phyloP scores from a whole-genome alignment of 1,140 invertebrate species.

The Wiebesia pumilae region DNA sequence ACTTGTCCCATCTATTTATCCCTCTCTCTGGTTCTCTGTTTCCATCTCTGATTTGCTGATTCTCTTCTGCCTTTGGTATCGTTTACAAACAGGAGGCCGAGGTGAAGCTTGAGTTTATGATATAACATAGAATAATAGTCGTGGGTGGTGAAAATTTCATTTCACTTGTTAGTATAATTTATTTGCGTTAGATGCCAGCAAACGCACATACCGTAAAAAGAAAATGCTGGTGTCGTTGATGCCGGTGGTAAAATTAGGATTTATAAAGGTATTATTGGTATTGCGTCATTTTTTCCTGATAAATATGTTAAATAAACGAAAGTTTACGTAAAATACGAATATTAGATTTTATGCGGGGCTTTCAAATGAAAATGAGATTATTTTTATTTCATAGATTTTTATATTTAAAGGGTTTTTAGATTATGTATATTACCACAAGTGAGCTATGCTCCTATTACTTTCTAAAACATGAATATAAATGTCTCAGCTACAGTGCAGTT shows the following conservation, averaged over 20 bases:
- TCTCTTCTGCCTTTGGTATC: neutral
- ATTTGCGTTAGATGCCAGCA: neutral
- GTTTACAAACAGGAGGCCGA: neutral
- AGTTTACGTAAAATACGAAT: neutral
- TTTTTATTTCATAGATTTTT: neutral
- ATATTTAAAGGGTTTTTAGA: neutral
- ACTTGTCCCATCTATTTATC: neutral
- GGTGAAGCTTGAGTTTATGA: neutral
- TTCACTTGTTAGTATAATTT: slow-evolving; percentile 16
- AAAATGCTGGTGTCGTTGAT: neutral
- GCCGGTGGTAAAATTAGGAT: neutral
- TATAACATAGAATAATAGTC: neutral
- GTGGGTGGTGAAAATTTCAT: neutral
- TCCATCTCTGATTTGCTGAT: neutral
- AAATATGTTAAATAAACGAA: neutral
- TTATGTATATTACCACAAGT: neutral
- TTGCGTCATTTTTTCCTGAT: neutral
- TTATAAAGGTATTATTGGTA: neutral
- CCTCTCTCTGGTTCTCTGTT: neutral
- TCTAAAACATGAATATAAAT: neutral
- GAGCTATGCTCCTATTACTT: neutral
- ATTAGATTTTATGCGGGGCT: neutral
- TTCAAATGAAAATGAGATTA: neutral
- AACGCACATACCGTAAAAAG: neutral
- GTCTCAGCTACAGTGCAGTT: neutral